A percentile compares a stretch with the other conserved stretches of the same genome.
Conservation (phyloP, 2,113 vertebrate species). For the Phoenicopterus ruber region DNA sequence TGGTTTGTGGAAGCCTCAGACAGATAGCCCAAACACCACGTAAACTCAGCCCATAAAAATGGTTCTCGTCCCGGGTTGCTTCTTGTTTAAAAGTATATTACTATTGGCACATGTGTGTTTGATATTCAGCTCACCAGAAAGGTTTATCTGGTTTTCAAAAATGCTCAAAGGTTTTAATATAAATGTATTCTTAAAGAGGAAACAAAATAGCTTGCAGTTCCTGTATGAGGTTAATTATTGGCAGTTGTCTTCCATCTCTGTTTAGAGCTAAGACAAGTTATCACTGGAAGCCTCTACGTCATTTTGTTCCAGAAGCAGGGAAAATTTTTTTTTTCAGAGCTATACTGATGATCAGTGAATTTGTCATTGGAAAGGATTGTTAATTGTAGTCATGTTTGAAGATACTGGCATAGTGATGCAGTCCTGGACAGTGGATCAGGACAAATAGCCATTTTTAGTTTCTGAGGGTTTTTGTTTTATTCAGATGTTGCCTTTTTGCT, state of each 20-base stretch:
- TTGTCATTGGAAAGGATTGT: not conserved
- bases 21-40: rapidly evolving
- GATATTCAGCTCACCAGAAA: not conserved
- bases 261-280: not conserved
- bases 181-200: not conserved
- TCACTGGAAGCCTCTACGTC: not conserved
- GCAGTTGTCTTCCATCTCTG: not conserved
- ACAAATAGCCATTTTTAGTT: not conserved
- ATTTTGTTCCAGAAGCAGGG: not conserved
- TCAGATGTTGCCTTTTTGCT: not conserved
- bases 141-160: not conserved
- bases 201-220: not conserved
- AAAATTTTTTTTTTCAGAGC: not conserved
- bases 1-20: not conserved
- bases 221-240: not conserved
- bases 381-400: not conserved
- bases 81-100: not conserved
- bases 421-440: not conserved
- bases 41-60: not conserved
- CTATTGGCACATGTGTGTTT: not conserved
- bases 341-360: not conserved
- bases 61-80: not conserved
- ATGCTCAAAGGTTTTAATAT: not conserved
- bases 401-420: not conserved
- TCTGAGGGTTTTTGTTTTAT: not conserved